Percentiles rank a stretch among this genome's conserved stretches.
phyloP scores from a whole-genome alignment of 2,113 vertebrate genomes.

The Rana temporaria region DNA sequence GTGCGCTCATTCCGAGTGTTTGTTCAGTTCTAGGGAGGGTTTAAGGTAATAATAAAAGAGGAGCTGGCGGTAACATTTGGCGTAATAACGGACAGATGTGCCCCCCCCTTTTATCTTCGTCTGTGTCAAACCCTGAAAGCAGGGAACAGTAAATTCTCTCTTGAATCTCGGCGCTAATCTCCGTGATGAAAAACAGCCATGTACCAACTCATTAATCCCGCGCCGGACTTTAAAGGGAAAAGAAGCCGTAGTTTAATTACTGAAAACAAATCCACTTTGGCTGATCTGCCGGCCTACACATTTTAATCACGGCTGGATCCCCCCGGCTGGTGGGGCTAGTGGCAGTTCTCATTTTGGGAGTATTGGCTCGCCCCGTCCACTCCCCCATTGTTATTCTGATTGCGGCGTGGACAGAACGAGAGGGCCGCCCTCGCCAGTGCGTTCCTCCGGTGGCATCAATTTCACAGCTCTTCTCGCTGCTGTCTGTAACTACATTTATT shows the following conservation, averaged over 20 bases:
- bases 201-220: conserved; percentile 37
- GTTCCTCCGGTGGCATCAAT: too few relatives aligned
- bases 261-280: conserved; percentile 48
- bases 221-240: conserved; percentile 21
- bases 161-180: conserved; percentile 32
- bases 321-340: neutral
- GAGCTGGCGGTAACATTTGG: conserved; percentile 6
- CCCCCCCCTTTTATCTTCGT: neutral
- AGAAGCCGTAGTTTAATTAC: conserved; percentile 44
- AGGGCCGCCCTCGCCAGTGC: too few relatives aligned
- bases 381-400: conserved; percentile 22
- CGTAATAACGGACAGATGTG: conserved; percentile 21
- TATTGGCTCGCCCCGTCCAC: conserved; percentile 2
- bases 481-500: too few relatives aligned
- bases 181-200: conserved; percentile 30
- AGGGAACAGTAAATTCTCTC: conserved; percentile 38
- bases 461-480: too few relatives aligned
- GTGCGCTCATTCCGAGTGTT: too few relatives aligned
- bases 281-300: conserved; percentile 43
- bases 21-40: neutral
- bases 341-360: conserved; percentile 19
- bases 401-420: neutral
- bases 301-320: conserved; percentile 38
- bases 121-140: neutral
- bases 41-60: neutral